Conservation (phyloP, 2,113 vertebrate species). For the Okapia johnstoni region DNA sequence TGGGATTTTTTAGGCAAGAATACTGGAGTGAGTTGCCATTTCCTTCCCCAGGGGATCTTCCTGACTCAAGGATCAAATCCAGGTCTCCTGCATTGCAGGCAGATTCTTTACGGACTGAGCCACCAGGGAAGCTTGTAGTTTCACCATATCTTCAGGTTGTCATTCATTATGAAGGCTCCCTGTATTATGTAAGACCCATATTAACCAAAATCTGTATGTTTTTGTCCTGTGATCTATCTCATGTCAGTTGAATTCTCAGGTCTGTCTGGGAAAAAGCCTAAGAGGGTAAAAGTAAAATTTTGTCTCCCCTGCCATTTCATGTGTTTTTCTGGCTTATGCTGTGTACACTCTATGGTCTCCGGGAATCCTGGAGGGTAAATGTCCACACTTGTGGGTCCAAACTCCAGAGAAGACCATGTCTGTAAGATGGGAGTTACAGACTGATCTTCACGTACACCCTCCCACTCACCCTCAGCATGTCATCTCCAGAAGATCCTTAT, state of each 20-base stretch:
- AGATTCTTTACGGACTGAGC: background rate
- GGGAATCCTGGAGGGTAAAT: background rate
- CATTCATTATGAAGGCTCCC: background rate
- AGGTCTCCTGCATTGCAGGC: background rate
- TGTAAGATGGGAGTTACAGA: background rate
- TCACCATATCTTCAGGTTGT: background rate
- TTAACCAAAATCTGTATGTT: background rate
- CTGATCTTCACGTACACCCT: background rate
- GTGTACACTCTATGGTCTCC: background rate
- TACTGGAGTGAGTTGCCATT: background rate
- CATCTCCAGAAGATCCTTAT: background rate
- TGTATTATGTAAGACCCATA: background rate
- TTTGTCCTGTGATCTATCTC: background rate
- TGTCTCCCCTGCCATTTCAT: background rate
- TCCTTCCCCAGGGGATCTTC: background rate
- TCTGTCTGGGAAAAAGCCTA: background rate
- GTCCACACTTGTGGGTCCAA: background rate
- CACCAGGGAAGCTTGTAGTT: background rate
- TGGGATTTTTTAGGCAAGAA: background rate
- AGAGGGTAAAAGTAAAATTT: background rate
- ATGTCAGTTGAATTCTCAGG: background rate
- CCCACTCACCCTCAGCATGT: background rate
- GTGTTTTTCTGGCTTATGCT: background rate
- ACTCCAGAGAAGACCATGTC: background rate
- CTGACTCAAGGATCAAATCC: accelerated